phyloP scores from a whole-genome alignment of 2,888 invertebrate genomes.

The Tinea trinotella region DNA sequence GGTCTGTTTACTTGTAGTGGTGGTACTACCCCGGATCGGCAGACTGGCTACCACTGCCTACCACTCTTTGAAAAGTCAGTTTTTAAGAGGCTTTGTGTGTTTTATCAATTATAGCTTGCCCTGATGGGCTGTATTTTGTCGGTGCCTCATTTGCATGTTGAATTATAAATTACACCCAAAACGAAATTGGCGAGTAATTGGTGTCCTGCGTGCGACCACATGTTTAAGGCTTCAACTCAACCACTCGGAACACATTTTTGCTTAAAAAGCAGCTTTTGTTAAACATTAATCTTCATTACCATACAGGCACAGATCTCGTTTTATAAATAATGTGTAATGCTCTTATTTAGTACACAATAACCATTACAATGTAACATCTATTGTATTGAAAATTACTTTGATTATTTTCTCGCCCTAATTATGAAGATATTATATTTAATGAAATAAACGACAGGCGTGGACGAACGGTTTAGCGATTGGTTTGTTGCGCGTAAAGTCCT shows the following conservation, averaged over 20 bases:
- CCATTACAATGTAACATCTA: slow-evolving; percentile 3
- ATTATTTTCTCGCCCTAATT: slow-evolving; percentile 10
- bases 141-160: background rate
- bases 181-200: slow-evolving; percentile 19
- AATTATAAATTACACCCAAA: background rate
- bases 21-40: no score
- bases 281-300: background rate
- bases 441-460: no score
- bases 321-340: background rate
- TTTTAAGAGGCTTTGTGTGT: background rate
- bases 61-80: no score
- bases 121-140: background rate
- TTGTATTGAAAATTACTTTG: background rate
- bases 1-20: no score
- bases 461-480: no score
- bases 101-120: slow-evolving; percentile 1
- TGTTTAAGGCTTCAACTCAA: background rate
- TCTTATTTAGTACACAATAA: background rate
- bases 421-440: no score
- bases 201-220: slow-evolving; percentile 17
- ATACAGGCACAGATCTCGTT: slow-evolving; percentile 5
- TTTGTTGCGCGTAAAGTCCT: no score
- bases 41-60: no score
- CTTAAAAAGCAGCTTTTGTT: slow-evolving; percentile 5
- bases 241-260: slow-evolving; percentile 6